phyloP scores from a whole-genome alignment of 2,797 vertebrate species.

The Sebastes diploproa region DNA sequence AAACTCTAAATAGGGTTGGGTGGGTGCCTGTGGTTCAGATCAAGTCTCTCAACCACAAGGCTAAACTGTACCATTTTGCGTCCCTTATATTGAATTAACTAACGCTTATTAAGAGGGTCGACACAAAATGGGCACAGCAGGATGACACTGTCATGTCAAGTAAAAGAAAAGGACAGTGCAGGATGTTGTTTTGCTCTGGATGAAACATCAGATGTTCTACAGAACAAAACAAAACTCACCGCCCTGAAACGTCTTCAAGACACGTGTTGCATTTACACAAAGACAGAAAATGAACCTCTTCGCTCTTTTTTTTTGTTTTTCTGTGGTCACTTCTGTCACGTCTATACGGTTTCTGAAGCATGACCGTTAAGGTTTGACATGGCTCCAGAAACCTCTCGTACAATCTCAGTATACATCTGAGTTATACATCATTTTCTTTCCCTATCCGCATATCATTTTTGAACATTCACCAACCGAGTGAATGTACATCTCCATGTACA shows the following conservation, averaged over 20 bases:
- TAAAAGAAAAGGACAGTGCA: slow-evolving; percentile 52
- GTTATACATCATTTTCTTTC: background rate
- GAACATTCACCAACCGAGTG: background rate
- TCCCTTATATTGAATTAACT: slow-evolving; percentile 42
- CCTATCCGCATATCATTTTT: background rate
- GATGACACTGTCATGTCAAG: slow-evolving; percentile 38
- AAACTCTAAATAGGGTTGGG: slow-evolving; percentile 66
- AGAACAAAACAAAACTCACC: slow-evolving; percentile 56
- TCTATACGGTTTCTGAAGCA: slow-evolving; percentile 1
- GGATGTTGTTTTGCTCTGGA: slow-evolving; percentile 48
- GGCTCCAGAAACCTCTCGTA: background rate
- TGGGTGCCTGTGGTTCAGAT: slow-evolving; percentile 44
- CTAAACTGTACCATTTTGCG: slow-evolving; percentile 63
- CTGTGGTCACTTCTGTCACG: slow-evolving; percentile 12
- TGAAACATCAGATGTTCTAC: slow-evolving; percentile 56
- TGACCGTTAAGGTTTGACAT: background rate
- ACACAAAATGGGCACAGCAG: slow-evolving; percentile 62
- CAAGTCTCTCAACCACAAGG: slow-evolving; percentile 38
- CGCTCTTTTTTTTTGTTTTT: background rate
- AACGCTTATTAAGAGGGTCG: slow-evolving; percentile 36
- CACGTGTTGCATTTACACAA: slow-evolving; percentile 44
- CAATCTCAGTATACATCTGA: background rate
- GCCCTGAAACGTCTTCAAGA: slow-evolving; percentile 28
- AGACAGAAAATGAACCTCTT: slow-evolving; percentile 50
- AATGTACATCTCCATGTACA: slow-evolving; percentile 5